Evolutionary conservation across 2,797 vertebrate species (phyloP), one percentile per base, ranked within the genome.

Genomic region (Liparis tanakae): DNA sequence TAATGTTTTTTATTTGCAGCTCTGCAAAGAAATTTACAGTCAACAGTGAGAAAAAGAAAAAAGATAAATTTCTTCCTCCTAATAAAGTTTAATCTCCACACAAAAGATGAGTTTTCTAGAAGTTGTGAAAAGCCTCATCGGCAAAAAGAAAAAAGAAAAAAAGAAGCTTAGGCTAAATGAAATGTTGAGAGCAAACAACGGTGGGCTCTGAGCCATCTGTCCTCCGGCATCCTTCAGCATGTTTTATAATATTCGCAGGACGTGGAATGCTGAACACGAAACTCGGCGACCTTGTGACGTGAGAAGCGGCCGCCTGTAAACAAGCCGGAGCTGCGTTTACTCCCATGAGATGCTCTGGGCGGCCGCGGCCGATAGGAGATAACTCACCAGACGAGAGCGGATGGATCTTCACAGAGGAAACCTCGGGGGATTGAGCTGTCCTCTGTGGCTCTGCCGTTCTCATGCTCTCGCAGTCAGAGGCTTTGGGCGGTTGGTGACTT

Each of bases 211-310:
- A 67, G 70, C 73, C 86, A 87, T 84, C 71, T 78, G 87, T 78
- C 72, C 69, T 53, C 71, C 5, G 20, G 51, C 74, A 72, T 87
- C 85, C 55, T 65, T 91, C 86, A 66, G 66, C 78, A 15, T 80
- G 66, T 80, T 88, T 86, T 79, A 84, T 89, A 88, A 78, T 82
- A 89, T 85, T 83, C 81, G 76, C 59, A 46, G 68, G 69, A 83
- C 1, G 33, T 63, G 85, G 88, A 91, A 92, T 89, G 88, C 80
- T 53, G 78, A 82, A 85, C 87, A 81, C 67, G 85, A 85, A 83
- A 80, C 80, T 59, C 74, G 46, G 74, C 80, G 91, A 93, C 91
- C 90, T 89, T 81, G 80, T 89, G 88, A 90, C 80, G 82, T 87
- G 78, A 70, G 72, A 84, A 61, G 70, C 56, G 76, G 76, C 74